These are phyloP conservation scores for Dioctria rufipes DNA, from an alignment of 2,888 invertebrate genomes.

Conservation along the genomic window DNA sequence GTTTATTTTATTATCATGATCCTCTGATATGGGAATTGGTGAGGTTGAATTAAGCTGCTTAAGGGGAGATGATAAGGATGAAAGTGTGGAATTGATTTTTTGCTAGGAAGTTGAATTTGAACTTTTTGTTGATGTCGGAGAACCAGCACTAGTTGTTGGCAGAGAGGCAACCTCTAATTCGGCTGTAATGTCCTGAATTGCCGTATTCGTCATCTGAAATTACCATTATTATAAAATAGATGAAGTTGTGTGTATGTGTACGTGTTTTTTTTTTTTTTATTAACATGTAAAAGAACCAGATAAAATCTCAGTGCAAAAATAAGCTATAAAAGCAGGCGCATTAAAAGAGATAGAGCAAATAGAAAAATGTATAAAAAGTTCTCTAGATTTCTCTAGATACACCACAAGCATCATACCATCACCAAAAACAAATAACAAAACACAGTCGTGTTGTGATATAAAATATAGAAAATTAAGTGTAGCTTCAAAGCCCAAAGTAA, in stretches of 20 bases:
- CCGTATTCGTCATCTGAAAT: conserved; percentile 59
- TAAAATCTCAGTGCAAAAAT: too few species aligned
- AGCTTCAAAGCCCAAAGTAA: too few species aligned
- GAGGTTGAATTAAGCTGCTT: conserved; percentile 29
- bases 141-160: conserved; percentile 57
- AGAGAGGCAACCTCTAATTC: conserved; percentile 60
- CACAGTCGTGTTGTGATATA: too few species aligned
- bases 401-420: too few species aligned
- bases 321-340: too few species aligned
- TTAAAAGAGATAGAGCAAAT: too few species aligned
- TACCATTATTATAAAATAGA: background rate
- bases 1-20: conserved; percentile 12
- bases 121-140: conserved; percentile 59
- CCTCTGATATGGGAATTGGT: background rate
- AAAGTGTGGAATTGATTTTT: conserved; percentile 53
- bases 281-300: too few species aligned
- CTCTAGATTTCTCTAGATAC: too few species aligned
- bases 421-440: too few species aligned
- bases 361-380: too few species aligned
- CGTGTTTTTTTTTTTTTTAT: background rate
- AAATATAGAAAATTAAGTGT: too few species aligned
- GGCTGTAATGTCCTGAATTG: conserved; percentile 55
- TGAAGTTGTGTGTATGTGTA: background rate
- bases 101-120: conserved; percentile 60
- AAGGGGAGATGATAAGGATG: conserved; percentile 32